Evolutionary conservation across 2,113 vertebrate genomes (phyloP), one percentile per base, ranked within the genome.

Genomic region (Nothobranchius kuhntae): DNA sequence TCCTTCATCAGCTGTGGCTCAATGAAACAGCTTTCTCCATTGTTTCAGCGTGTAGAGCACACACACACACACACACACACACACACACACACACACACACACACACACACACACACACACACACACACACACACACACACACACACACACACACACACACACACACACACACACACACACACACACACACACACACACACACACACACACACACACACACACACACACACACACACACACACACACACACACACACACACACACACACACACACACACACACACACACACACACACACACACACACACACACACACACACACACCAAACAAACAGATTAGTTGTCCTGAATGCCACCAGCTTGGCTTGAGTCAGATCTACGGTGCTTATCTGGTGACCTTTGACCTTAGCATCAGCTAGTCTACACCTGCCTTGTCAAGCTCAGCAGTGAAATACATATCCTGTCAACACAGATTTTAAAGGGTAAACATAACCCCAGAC

Each of bases 241-340:
- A 17, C 47, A 8, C 8, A 13, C 58, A 51, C n/a, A 62, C 30
- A 60, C 55, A 42, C 71, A 57, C 36, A 44, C 42, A 24, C 62
- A 53, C 65, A 71, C 70, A 2, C 71, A 85, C 82, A 86, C 83
- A 89, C 80, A 83, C 84, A 85, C 30, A 60, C 55, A 42, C 71
- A 57, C 36, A 44, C 42, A 24, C 62, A 53, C 65, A 71, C 70
- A 30, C 71, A 85, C 82, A 86, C 83, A 89, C 80, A 83, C 84
- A 85, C 30, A 60, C 55, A 42, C 71, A 57, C 36, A 44, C 42
- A 24, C 62, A 53, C 65, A 57, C 36, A 44, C 42, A 24, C 62
- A 53, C 65, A 71, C 70, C 71, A 85, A 83, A 86, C 83, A 89
- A 81, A 83, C 84, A 85, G 86, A 84, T 89, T 85, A 82, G 78